Evolutionary conservation across 2,113 vertebrate species (phyloP).

Genomic region (Eonycteris spelaea): DNA sequence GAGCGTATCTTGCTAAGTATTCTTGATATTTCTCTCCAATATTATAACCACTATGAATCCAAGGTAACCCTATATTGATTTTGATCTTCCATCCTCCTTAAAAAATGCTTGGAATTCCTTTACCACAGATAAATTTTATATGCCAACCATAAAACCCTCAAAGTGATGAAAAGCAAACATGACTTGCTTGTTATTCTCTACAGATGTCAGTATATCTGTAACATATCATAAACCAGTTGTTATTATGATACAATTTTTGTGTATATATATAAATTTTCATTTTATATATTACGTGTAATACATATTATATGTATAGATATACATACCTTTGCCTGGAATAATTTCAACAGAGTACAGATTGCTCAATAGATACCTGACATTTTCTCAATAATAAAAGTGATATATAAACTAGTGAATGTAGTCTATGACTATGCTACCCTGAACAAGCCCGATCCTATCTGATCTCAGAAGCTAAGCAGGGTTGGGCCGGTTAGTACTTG

Average conservation of each 20-base stretch:
- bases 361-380: neutral
- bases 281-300: too few relatives aligned
- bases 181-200: neutral
- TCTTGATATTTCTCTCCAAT: neutral
- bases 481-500: too few relatives aligned
- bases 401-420: neutral
- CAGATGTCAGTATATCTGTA: neutral
- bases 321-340: constrained; percentile 3
- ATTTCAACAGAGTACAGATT: constrained; percentile 15
- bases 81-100: neutral
- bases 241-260: neutral
- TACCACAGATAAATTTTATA: neutral
- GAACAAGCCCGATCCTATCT: too few relatives aligned
- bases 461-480: too few relatives aligned
- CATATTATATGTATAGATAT: neutral
- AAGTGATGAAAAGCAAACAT: constrained; percentile 10
- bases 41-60: neutral
- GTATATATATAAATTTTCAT: neutral
- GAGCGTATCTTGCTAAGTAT: neutral
- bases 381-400: constrained; percentile 17
- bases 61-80: neutral
- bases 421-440: too few relatives aligned
- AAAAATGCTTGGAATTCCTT: constrained; percentile 35
- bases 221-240: neutral
- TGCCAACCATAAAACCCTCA: neutral